These are phyloP conservation scores for Parasteatoda lunata DNA, from an alignment of 2,888 invertebrate species.

Conservation along the genomic window DNA sequence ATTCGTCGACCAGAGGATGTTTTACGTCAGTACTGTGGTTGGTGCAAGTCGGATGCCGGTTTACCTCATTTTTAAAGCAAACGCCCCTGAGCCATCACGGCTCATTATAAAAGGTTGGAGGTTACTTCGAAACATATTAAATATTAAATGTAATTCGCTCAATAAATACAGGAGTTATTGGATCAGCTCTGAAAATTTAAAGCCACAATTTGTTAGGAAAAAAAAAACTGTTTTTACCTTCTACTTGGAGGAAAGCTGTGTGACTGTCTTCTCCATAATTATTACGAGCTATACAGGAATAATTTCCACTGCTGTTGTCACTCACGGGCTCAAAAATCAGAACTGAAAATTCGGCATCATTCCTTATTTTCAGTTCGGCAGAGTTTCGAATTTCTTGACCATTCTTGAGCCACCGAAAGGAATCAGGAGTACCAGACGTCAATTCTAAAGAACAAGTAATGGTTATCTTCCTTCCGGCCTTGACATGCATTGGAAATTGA, in stretches of 20 bases:
- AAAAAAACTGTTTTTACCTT: slow-evolving; percentile 44
- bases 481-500: slow-evolving; percentile 30
- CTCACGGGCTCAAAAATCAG: slow-evolving; percentile 42
- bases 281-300: slow-evolving; percentile 58
- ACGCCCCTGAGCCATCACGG: too few species aligned
- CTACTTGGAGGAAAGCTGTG: slow-evolving; percentile 51
- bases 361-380: slow-evolving; percentile 35
- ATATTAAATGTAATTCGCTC: too few species aligned
- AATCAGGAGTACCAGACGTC: neutral
- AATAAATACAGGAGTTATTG: too few species aligned
- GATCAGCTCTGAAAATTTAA: too few species aligned
- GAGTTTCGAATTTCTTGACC: slow-evolving; percentile 3
- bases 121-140: too few species aligned
- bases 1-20: too few species aligned
- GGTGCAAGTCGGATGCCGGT: too few species aligned
- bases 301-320: slow-evolving; percentile 59
- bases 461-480: slow-evolving; percentile 29
- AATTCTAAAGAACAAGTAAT: slow-evolving; percentile 37
- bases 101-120: too few species aligned
- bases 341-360: slow-evolving; percentile 49
- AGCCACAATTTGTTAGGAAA: neutral
- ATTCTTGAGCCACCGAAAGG: slow-evolving; percentile 52
- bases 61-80: too few species aligned
- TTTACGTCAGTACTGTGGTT: too few species aligned
- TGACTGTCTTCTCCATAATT: slow-evolving; percentile 38